A percentile compares a stretch with the other conserved stretches of the same genome.
Conservation (phyloP, 1,140 invertebrate species). For the Grapholita molesta region DNA sequence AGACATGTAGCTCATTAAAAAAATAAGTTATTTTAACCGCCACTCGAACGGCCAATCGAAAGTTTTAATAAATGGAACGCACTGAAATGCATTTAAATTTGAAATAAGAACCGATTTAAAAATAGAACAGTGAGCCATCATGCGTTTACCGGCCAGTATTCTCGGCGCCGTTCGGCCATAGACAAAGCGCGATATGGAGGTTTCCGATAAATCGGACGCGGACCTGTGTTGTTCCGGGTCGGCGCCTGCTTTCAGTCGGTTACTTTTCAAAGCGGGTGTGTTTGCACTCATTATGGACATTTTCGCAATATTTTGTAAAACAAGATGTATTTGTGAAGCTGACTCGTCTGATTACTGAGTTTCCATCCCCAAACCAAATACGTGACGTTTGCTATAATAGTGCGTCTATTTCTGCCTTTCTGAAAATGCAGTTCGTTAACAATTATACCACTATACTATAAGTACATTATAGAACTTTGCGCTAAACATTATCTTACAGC, state of each 20-base stretch:
- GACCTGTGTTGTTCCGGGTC: constrained; percentile 43
- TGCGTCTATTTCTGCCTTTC: no score
- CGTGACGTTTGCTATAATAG: no score
- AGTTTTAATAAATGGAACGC: not conserved
- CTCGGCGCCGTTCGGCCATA: not conserved
- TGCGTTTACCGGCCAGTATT: constrained; percentile 21
- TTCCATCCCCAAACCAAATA: no score
- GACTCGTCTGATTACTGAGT: no score
- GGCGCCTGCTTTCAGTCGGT: constrained; percentile 29
- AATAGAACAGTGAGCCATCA: constrained; percentile 31
- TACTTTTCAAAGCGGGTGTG: not conserved
- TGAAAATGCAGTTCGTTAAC: no score
- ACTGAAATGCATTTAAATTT: constrained; percentile 19
- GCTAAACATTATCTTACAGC: no score
- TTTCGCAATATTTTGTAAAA: not conserved
- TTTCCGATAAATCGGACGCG: constrained; percentile 25
- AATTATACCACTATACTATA: no score
- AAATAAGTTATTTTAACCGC: no score
- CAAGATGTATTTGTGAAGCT: not conserved
- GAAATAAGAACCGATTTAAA: constrained; percentile 34
- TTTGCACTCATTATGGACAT: not conserved
- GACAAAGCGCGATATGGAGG: not conserved
- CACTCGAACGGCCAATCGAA: not conserved
- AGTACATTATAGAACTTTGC: no score
- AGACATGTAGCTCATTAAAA: no score